phyloP scores from a whole-genome alignment of 2,888 invertebrate genomes.

The Hypolimnas misippus region DNA sequence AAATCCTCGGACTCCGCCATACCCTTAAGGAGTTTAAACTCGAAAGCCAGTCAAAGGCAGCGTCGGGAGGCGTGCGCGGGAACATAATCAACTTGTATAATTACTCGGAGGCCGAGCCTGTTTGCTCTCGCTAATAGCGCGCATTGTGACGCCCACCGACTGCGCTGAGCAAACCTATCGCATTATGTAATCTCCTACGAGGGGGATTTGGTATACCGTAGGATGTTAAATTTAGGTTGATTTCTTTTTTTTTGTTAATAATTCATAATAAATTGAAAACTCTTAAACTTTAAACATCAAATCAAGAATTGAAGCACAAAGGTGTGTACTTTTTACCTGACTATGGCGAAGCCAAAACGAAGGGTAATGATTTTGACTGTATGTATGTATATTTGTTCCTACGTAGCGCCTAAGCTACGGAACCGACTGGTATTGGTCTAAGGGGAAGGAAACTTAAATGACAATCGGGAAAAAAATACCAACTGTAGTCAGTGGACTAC shows the following conservation, averaged over 20 bases:
- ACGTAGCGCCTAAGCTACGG: too few species aligned
- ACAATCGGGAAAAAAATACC: too few species aligned
- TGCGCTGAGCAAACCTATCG: slow-evolving; percentile 40
- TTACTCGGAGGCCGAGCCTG: slow-evolving; percentile 44
- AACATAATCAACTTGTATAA: slow-evolving; percentile 40
- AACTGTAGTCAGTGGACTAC: too few species aligned
- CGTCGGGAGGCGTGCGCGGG: slow-evolving; percentile 23
- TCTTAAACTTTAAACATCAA: too few species aligned
- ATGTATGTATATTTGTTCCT: too few species aligned
- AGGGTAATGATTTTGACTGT: too few species aligned
- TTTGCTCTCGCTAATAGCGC: slow-evolving; percentile 62
- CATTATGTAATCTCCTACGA: slow-evolving; percentile 44
- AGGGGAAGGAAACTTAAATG: too few species aligned
- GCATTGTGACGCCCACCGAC: slow-evolving; percentile 52
- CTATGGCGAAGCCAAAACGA: too few species aligned
- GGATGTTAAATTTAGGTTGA: not conserved
- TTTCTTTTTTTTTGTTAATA: not conserved
- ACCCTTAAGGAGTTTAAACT: slow-evolving; percentile 23
- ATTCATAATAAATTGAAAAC: too few species aligned
- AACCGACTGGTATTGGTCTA: too few species aligned
- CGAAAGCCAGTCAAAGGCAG: slow-evolving; percentile 17
- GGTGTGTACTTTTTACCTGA: too few species aligned
- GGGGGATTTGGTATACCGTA: slow-evolving; percentile 5
- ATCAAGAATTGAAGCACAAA: too few species aligned
- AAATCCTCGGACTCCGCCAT: not conserved